Evolutionary conservation across 2,113 vertebrate species (phyloP), one percentile per base, ranked within the genome.

Genomic region (Orientallactaga bullata): DNA sequence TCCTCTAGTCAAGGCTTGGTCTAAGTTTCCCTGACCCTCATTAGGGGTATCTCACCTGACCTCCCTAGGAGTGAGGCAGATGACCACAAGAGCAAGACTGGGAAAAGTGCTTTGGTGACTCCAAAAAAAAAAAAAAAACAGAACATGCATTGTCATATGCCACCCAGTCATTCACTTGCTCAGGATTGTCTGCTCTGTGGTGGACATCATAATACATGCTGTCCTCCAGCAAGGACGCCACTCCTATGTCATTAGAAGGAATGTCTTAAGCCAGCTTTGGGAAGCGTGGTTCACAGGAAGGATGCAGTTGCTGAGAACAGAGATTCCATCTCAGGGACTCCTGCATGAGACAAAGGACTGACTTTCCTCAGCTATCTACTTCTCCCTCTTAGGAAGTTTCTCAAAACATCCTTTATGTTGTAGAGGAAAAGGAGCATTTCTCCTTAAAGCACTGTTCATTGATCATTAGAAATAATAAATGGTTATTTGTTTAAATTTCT

Each of bases 31-130:
- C 8, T 13, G 20, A 35, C 0, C 20, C 20, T 66, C 16, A 7
- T 4, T 4, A 15, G 8, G 55, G 6, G 20, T 17, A 58, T 51
- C 13, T 11, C 5, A 11, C 12, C 39, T 20, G 60, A 21, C 66
- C 2, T 0, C 10, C 2, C 8, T 20, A 23, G 11, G 5, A 79
- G 7, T n/a, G n/a, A 24, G 18, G 18, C 12, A 3, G 4, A 39
- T 3, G 55, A 7, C 30, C 9, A 2, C 20, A 69, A 55, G n/a
- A 16, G 2, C 0, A 0, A 35, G 7, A 8, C 12, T 7, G n/a
- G 26, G 16, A n/a, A 23, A 47, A 20, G 7, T 20, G 1, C 32
- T 39, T 0, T 12, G 24, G 12, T 32, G 16, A 1, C 11, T 10
- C 20, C 12, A 82, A n/a, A 81, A 6, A 6, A 47, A 5, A 5